A percentile compares a stretch with the other conserved stretches of the same genome.
Conservation (phyloP, 2,888 invertebrate genomes). For the Drosophila dives region DNA sequence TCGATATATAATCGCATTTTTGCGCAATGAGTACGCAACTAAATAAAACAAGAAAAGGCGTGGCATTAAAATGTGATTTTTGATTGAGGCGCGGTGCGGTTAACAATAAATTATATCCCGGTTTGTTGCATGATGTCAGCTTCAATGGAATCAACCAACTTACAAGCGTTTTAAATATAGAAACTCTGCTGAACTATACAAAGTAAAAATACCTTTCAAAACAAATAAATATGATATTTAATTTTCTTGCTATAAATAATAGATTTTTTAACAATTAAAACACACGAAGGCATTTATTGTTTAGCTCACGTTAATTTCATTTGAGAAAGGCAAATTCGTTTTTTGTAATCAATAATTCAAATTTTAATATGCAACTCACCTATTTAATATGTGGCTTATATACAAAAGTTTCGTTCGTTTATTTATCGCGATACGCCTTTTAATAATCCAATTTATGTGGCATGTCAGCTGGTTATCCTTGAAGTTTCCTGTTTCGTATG, state of each 20-base stretch:
- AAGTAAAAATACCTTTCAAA: not conserved
- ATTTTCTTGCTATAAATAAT: not conserved
- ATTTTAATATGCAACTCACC: conserved; percentile 62
- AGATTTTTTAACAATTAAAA: not conserved
- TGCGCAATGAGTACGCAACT: conserved; percentile 57
- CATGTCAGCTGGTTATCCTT: conserved; percentile 80
- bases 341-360: not conserved
- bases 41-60: conserved; percentile 42
- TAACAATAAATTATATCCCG: conserved; percentile 4
- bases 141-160: not conserved
- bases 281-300: not conserved
- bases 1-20: conserved; percentile 56
- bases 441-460: conserved; percentile 79
- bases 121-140: conserved; percentile 47
- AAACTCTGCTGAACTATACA: not conserved
- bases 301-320: not conserved
- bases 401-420: conserved; percentile 41
- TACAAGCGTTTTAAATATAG: too few relatives aligned
- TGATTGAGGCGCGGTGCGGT: conserved; percentile 5
- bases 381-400: conserved; percentile 49
- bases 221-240: not conserved
- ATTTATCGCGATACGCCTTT: conserved; percentile 52
- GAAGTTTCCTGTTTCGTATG: conserved; percentile 63
- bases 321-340: not conserved
- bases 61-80: conserved; percentile 36